Evolutionary conservation across 1,140 invertebrate species (phyloP).

Genomic region (Drosophila sucinea): DNA sequence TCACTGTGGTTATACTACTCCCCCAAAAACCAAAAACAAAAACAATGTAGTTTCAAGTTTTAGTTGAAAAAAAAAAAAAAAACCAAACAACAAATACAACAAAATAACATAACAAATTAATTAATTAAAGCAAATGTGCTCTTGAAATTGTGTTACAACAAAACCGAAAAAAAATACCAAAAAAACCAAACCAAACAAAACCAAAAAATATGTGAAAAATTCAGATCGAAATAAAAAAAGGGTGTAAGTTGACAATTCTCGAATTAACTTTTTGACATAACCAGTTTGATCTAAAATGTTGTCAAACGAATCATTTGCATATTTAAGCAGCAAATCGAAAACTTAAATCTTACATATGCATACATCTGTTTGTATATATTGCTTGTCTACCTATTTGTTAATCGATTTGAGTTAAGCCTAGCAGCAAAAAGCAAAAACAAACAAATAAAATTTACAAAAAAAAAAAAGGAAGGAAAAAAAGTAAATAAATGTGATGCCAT

Average conservation of each 20-base stretch:
- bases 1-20: background rate
- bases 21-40: background rate
- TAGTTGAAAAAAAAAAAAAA: constrained; percentile 21
- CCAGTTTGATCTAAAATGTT: background rate
- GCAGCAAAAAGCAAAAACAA: constrained; percentile 35
- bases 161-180: constrained; percentile 28
- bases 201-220: constrained; percentile 68
- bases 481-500: constrained; percentile 46
- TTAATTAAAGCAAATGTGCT: constrained; percentile 43
- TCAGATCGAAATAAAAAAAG: constrained; percentile 32
- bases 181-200: constrained; percentile 16
- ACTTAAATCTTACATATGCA: constrained; percentile 15
- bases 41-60: constrained; percentile 45
- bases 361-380: constrained; percentile 39
- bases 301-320: constrained; percentile 30
- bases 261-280: background rate
- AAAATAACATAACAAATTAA: background rate
- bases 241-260: constrained; percentile 57
- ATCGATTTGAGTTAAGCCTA: constrained; percentile 51
- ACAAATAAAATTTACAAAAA: background rate
- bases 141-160: constrained; percentile 26
- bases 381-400: constrained; percentile 36
- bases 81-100: constrained; percentile 9
- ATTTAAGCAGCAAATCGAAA: constrained; percentile 44
- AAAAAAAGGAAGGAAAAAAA: constrained; percentile 33